These are phyloP conservation scores for Microtus oregoni DNA, from an alignment of 2,113 vertebrate species.

Conservation along the genomic window DNA sequence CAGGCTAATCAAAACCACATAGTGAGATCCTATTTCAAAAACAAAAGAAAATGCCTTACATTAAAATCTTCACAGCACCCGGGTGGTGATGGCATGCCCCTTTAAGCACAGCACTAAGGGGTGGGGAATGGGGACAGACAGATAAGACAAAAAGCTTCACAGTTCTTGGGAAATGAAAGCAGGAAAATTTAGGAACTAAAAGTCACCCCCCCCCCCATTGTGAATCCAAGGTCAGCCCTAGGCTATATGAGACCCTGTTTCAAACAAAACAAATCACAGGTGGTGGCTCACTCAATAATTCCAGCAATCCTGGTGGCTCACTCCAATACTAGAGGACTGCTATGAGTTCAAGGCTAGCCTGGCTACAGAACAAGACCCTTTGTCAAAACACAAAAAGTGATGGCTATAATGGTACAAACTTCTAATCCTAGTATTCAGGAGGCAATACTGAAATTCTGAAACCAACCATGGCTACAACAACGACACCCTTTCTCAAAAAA, in stretches of 20 bases:
- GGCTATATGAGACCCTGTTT: neutral
- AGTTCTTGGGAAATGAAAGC: neutral
- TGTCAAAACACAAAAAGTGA: neutral
- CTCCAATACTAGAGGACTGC: neutral
- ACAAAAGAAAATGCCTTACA: neutral
- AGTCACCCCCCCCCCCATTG: neutral
- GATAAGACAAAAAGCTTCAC: neutral
- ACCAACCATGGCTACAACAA: no score
- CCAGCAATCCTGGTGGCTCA: neutral
- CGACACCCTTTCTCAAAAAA: neutral
- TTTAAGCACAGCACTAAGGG: no score
- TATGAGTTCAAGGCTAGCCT: neutral
- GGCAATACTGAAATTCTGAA: neutral
- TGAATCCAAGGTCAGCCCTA: neutral
- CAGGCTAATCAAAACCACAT: neutral
- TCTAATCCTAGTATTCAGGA: neutral
- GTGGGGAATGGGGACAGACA: no score
- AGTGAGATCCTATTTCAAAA: neutral
- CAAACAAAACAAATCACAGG: neutral
- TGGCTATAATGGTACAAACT: neutral
- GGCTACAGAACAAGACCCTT: neutral
- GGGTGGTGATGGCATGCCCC: no score
- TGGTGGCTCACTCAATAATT: neutral
- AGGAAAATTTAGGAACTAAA: neutral
- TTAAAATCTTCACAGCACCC: neutral